A percentile compares a stretch with the other conserved stretches of the same genome.
Conservation (phyloP, 2,888 invertebrate genomes). For the Xestia c-nigrum region DNA sequence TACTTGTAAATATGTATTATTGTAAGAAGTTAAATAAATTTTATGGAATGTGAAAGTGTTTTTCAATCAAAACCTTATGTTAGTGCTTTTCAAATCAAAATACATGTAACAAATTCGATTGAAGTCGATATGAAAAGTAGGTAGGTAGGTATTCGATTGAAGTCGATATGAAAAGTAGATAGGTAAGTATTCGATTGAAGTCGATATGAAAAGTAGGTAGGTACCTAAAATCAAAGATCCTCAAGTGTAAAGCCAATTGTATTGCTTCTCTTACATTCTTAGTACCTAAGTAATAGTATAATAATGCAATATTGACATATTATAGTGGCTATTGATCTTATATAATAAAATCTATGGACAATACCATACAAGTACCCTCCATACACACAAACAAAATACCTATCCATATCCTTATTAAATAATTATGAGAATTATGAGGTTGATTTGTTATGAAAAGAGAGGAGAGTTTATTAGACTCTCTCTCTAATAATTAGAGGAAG, state of each 20-base stretch:
- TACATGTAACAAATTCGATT: background rate
- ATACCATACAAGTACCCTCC: background rate
- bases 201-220: background rate
- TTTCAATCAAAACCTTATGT: background rate
- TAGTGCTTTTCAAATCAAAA: background rate
- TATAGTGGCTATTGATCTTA: constrained; percentile 20
- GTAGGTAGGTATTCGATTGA: background rate
- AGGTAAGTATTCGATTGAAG: background rate
- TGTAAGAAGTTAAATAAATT: constrained; percentile 48
- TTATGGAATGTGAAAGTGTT: background rate
- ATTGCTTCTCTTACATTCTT: background rate
- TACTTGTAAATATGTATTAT: constrained; percentile 54
- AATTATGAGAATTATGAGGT: too few species aligned
- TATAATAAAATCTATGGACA: constrained; percentile 21
- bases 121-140: background rate
- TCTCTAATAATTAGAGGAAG: too few species aligned
- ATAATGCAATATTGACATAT: background rate
- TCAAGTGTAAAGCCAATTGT: background rate
- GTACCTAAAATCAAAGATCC: background rate
- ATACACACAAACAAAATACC: background rate
- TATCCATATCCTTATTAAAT: background rate
- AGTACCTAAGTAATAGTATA: background rate
- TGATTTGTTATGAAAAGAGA: too few species aligned
- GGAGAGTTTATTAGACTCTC: too few species aligned
- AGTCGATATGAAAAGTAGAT: background rate